Conservation (phyloP, 2,113 vertebrate species). For the Erpornis zantholeuca region DNA sequence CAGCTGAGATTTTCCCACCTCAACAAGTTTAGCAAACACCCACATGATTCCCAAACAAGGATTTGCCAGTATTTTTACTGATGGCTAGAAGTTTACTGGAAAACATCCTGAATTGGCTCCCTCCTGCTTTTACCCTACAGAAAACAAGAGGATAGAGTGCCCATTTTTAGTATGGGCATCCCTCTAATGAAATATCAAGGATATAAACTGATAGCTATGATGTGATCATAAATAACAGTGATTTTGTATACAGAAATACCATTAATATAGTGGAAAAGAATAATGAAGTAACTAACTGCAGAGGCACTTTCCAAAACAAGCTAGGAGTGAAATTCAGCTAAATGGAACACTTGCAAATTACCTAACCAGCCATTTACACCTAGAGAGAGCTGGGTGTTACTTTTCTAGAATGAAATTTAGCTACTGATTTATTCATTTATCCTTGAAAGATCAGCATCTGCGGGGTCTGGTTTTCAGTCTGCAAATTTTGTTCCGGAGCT, state of each 20-base stretch:
- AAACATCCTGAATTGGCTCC: neutral
- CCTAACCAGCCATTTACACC: neutral
- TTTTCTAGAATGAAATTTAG: neutral
- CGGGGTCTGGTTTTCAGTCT: neutral
- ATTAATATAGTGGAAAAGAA: neutral
- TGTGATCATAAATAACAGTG: neutral
- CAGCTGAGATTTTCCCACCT: constrained; percentile 24
- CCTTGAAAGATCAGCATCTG: neutral
- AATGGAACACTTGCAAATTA: neutral
- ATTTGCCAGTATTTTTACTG: constrained; percentile 1
- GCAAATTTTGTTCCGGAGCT: neutral
- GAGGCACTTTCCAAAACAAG: neutral
- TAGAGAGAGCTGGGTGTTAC: neutral
- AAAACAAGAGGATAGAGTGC: neutral
- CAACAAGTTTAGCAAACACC: constrained; percentile 1
- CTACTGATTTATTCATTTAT: neutral
- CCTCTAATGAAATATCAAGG: neutral
- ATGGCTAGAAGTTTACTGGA: neutral
- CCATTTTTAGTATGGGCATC: neutral
- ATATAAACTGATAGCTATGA: neutral
- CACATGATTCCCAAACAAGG: neutral
- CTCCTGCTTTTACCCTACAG: neutral
- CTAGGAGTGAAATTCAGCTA: neutral
- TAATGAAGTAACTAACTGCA: neutral
- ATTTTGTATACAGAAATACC: neutral